phyloP scores from a whole-genome alignment of 2,797 vertebrate genomes.

The Lutjanus argentimaculatus region DNA sequence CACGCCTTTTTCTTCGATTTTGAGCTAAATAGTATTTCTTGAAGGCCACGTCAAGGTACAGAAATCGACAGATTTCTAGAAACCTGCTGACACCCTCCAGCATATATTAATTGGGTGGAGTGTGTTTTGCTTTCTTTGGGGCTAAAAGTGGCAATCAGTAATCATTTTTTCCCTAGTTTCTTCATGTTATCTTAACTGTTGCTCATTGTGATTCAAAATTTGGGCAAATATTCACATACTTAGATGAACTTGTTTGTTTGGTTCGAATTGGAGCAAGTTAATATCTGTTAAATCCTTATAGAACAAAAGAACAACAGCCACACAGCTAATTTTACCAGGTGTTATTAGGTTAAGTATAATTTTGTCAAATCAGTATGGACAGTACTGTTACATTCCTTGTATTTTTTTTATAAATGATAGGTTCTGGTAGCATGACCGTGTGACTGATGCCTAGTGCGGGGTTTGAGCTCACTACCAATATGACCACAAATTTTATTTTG shows the following conservation, averaged over 20 bases:
- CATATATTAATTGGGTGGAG: not conserved
- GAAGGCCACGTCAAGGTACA: not conserved
- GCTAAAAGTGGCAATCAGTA: constrained; percentile 2
- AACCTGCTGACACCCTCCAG: not conserved
- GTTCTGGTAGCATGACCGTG: not conserved
- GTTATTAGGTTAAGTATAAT: not conserved
- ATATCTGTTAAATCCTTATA: not conserved
- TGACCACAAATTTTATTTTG: too few species aligned
- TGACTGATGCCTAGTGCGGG: too few species aligned
- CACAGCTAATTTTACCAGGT: not conserved
- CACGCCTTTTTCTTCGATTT: constrained; percentile 12
- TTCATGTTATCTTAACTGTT: not conserved
- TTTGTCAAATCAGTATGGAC: not conserved
- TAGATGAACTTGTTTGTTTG: not conserved
- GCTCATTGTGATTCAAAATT: not conserved
- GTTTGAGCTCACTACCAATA: too few species aligned
- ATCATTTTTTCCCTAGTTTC: not conserved
- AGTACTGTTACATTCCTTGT: not conserved
- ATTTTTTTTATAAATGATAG: not conserved
- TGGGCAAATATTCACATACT: not conserved
- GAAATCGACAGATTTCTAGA: not conserved
- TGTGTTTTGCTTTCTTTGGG: not conserved
- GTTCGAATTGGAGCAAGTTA: not conserved
- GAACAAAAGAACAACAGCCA: not conserved
- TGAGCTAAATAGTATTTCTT: constrained; percentile 10